These are phyloP conservation scores for Orbicella faveolata DNA, from an alignment of 64 coral and sea anemone genomes.

Conservation along the genomic window DNA sequence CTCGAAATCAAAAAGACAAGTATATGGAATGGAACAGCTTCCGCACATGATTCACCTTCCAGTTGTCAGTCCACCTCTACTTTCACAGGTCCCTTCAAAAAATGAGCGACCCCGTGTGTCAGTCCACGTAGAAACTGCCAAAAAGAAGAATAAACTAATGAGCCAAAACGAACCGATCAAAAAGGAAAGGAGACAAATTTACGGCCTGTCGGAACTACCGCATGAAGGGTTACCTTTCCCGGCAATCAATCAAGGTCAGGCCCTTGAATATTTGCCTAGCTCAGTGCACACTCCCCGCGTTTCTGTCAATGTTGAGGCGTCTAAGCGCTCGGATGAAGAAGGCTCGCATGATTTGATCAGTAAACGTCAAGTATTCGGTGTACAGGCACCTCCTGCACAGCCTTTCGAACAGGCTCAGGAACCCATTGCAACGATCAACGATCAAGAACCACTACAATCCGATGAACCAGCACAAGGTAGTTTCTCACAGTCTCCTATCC, in stretches of 20 bases:
- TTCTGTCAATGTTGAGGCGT: conserved; percentile 36
- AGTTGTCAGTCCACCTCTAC: neutral
- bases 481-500: neutral
- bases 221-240: conserved; percentile 19
- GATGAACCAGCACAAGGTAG: neutral
- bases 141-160: neutral
- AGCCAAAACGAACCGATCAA: neutral
- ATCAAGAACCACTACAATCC: neutral
- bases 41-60: conserved; percentile 11
- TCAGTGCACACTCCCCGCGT: conserved; percentile 8
- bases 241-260: neutral
- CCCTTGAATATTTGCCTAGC: conserved; percentile 8
- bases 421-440: neutral
- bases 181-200: conserved; percentile 60
- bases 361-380: conserved; percentile 17
- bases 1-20: conserved; percentile 29
- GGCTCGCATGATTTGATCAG: neutral
- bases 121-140: conserved; percentile 3
- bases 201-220: conserved; percentile 60
- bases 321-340: conserved; percentile 24
- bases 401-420: conserved; percentile 10
- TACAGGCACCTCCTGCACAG: neutral
- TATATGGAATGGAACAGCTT: conserved; percentile 50
- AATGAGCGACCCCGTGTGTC: neutral
- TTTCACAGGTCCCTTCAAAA: neutral